Base-by-base conservation (phyloP, 2,113 vertebrate genomes). In the Malurus cyaneus region DNA sequence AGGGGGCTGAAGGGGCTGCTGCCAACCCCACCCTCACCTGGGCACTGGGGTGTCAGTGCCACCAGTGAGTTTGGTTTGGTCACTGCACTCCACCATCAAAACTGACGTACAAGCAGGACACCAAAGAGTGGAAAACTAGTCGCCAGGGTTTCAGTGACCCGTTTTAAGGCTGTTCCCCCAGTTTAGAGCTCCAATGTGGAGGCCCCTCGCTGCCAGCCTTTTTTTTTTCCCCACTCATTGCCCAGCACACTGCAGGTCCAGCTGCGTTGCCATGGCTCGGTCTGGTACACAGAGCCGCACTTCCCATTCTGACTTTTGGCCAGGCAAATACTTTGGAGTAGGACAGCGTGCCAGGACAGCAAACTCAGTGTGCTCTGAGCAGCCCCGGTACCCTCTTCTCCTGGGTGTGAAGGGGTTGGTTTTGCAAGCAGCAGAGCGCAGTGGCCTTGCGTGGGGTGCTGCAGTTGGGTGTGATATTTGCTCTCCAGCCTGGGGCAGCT, bases 281-380 rank as follows among this genome's bases (percentile, higher is more conserved):
- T 17, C 36, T 8, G 24, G 25, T 3, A 8, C 23, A 5, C 32
- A 13, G 18, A 36, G n/a, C 53, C 0, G 0, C 4, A 3, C 32
- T 47, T 32, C 34, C 84, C n/a, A 6, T 62, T 36, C 15, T 41
- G 74, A 20, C 23, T 36, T 36, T 25, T 1, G 5, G 44, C 49
- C 74, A 15, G n/a, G 32, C 13, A 1, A 52, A 54, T 28, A 31
- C 39, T 70, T 34, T 0, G 18, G 61, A 31, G 46, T 0, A 14
- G 57, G 53, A 61, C 32, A 28, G 72, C 0, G 0, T 39, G 72
- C 34, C 34, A 12, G 59, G 67, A 32, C 18, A 19, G 67, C 49
- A 26, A 36, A 59, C 50, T 54, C 42, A 0, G 65, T 7, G 20
- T 21, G 11, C 52, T 41, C 28, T 1, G 7, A 36, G 71, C 12